Percentiles rank a stretch among this genome's conserved stretches.
Evolutionary conservation across 1,140 invertebrate genomes (phyloP).

Genomic region (Scaptomyza hsui): DNA sequence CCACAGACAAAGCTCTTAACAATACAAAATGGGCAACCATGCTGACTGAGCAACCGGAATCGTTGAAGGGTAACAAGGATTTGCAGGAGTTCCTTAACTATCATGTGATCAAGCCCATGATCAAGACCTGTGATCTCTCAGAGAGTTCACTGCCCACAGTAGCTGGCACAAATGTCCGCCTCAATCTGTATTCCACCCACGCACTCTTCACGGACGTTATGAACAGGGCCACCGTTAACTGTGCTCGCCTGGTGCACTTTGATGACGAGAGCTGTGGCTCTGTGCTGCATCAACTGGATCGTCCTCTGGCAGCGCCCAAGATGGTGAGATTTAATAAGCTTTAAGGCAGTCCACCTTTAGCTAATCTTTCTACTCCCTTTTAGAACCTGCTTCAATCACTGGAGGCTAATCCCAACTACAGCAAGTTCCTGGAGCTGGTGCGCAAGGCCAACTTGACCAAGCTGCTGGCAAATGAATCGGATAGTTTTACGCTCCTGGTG

Average conservation of each 20-base stretch:
- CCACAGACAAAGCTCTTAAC: constrained; percentile 87
- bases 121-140: constrained; percentile 85
- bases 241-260: constrained; percentile 86
- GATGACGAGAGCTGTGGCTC: constrained; percentile 87
- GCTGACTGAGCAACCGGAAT: constrained; percentile 82
- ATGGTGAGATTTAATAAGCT: constrained; percentile 64
- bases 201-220: constrained; percentile 85
- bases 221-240: constrained; percentile 87
- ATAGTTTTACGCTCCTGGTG: constrained; percentile 86
- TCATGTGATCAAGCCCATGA: constrained; percentile 85
- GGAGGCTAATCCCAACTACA: constrained; percentile 79
- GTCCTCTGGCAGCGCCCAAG: constrained; percentile 85
- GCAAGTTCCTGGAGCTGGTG: constrained; percentile 77
- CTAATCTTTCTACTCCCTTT: background rate
- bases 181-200: constrained; percentile 86
- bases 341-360: too few species aligned
- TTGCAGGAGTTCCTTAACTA: constrained; percentile 86
- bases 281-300: constrained; percentile 86
- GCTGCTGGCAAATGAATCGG: constrained; percentile 64
- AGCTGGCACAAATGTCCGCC: constrained; percentile 84
- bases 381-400: constrained; percentile 73
- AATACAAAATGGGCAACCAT: constrained; percentile 77
- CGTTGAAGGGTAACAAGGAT: constrained; percentile 83
- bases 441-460: constrained; percentile 76
- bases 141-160: constrained; percentile 85